Conservation (phyloP, 2,113 vertebrate genomes). For the Callionymus lyra region DNA sequence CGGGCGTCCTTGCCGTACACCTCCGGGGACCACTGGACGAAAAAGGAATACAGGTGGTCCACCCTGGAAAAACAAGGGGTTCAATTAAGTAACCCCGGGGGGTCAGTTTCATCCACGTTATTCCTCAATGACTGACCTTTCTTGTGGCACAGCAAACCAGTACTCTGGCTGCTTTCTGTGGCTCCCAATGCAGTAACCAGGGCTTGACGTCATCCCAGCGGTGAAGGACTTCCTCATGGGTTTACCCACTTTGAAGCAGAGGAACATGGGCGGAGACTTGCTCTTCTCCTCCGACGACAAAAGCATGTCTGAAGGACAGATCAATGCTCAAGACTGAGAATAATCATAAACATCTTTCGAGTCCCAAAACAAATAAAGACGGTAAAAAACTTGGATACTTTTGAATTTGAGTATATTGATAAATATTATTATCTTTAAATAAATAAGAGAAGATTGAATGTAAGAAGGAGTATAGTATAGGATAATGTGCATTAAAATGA, state of each 20-base stretch:
- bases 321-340: too few species aligned
- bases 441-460: too few species aligned
- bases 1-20: conserved; percentile 95
- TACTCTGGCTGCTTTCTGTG: conserved; percentile 85
- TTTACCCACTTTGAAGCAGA: conserved; percentile 95
- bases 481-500: too few species aligned
- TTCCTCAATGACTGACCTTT: conserved; percentile 66
- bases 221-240: conserved; percentile 97
- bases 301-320: conserved; percentile 75
- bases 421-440: too few species aligned
- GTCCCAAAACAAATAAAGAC: too few species aligned
- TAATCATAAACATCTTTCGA: too few species aligned
- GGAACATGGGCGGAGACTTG: conserved; percentile 95
- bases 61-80: conserved; percentile 67
- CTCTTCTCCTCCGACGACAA: conserved; percentile 92
- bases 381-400: too few species aligned
- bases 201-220: conserved; percentile 63
- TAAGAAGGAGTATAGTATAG: too few species aligned
- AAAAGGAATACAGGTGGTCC: conserved; percentile 89
- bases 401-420: too few species aligned
- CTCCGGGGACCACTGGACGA: conserved; percentile 96
- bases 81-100: too few species aligned
- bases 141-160: conserved; percentile 96
- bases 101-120: too few species aligned
- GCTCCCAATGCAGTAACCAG: conserved; percentile 71